Percentiles rank a stretch among this genome's conserved stretches.
These are phyloP conservation scores for Apostichopus parvimensis DNA, from an alignment of 35 echinoderm and acorn worm genomes.

Conservation along the genomic window DNA sequence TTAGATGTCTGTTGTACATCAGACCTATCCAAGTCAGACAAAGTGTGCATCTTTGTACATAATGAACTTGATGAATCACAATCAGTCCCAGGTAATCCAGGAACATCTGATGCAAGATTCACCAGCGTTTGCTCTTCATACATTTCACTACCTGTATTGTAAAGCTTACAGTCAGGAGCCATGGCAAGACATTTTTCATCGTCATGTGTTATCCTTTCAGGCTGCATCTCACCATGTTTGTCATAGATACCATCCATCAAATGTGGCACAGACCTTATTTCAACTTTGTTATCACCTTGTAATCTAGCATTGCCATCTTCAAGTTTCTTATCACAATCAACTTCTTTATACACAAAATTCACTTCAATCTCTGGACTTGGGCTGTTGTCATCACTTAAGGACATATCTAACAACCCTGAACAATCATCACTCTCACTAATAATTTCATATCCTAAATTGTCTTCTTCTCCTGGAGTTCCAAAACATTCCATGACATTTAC, in stretches of 20 bases:
- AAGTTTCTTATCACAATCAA: neutral
- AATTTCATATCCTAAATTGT: neutral
- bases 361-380: neutral
- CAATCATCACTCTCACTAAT: neutral
- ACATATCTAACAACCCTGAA: conserved; percentile 6
- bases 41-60: too few relatives aligned
- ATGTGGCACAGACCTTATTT: neutral
- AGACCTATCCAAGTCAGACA: too few relatives aligned
- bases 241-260: neutral
- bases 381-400: neutral
- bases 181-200: neutral
- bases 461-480: neutral
- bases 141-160: neutral
- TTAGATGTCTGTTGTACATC: neutral
- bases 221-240: neutral
- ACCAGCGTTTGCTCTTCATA: neutral
- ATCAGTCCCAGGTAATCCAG: neutral
- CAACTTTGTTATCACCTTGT: neutral
- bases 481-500: too few relatives aligned
- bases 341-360: neutral
- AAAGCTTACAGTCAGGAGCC: neutral
- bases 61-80: neutral
- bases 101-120: neutral
- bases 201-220: neutral
- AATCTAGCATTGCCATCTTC: neutral